These are phyloP conservation scores for Melieria crassipennis DNA, from an alignment of 2,888 invertebrate genomes.

Conservation along the genomic window DNA sequence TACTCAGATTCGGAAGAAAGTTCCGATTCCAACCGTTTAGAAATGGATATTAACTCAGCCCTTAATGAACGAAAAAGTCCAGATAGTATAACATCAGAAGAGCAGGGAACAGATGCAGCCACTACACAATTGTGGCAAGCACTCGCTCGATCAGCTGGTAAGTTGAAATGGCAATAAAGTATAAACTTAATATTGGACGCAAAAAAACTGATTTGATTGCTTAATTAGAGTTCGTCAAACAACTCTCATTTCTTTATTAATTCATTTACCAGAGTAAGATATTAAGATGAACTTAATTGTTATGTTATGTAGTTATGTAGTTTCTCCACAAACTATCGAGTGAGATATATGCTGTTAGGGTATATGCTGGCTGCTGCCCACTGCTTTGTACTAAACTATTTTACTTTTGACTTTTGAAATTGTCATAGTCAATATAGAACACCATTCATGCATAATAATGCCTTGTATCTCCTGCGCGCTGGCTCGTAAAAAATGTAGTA, in stretches of 20 bases:
- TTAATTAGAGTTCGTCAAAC: neutral
- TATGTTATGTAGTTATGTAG: too few relatives aligned
- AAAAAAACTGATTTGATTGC: too few relatives aligned
- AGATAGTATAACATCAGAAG: conserved; percentile 63
- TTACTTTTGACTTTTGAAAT: too few relatives aligned
- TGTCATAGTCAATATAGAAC: too few relatives aligned
- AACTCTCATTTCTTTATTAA: neutral
- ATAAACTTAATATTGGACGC: neutral
- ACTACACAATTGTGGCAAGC: conserved; percentile 66
- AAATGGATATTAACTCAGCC: conserved; percentile 51
- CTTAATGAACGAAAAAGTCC: conserved; percentile 56
- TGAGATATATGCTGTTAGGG: too few relatives aligned
- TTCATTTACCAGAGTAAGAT: neutral
- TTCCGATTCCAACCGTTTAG: conserved; percentile 69
- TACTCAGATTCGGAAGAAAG: conserved; percentile 67
- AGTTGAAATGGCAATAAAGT: conserved; percentile 21
- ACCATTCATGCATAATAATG: too few relatives aligned
- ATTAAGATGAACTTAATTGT: too few relatives aligned
- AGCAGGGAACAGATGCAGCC: conserved; percentile 64
- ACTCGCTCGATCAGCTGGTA: conserved; percentile 64
- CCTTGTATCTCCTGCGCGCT: too few relatives aligned
- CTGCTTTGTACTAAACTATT: too few relatives aligned
- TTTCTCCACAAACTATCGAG: too few relatives aligned
- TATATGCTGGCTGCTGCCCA: too few relatives aligned
- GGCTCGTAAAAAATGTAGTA: too few relatives aligned